These are phyloP conservation scores for Epinotia nisella DNA, from an alignment of 2,888 invertebrate species.

Conservation along the genomic window DNA sequence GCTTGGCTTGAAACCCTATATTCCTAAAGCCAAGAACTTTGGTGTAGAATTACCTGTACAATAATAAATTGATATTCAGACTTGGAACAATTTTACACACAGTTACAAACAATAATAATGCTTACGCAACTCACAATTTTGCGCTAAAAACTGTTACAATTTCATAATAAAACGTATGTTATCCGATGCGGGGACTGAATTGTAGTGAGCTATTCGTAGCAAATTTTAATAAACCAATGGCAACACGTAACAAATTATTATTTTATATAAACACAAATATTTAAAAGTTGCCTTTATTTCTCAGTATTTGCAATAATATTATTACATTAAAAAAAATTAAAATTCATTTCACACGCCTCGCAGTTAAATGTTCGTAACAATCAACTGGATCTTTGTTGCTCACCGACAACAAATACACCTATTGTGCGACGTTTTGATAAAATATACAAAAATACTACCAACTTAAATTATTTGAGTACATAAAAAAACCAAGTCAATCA, in stretches of 20 bases:
- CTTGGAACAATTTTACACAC: background rate
- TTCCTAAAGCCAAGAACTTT: slow-evolving; percentile 2
- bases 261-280: slow-evolving; percentile 13
- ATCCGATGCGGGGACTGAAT: too few relatives aligned
- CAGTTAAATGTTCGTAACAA: background rate
- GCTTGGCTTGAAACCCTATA: background rate
- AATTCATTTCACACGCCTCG: background rate
- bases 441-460: background rate
- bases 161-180: background rate
- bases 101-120: background rate
- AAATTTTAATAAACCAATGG: background rate
- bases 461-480: slow-evolving; percentile 1
- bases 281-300: slow-evolving; percentile 2
- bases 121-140: background rate
- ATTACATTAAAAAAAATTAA: background rate
- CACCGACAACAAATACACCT: background rate
- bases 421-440: background rate
- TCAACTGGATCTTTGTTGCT: background rate
- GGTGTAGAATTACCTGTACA: background rate
- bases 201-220: too few relatives aligned
- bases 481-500: slow-evolving; percentile 8
- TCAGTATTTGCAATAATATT: background rate
- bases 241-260: background rate
- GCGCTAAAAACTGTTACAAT: background rate
- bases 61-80: background rate